A percentile compares a stretch with the other conserved stretches of the same genome.
Conservation (phyloP, 37 sponge, comb jelly and placozoan genomes). For the Diacarnus erythraeanus region DNA sequence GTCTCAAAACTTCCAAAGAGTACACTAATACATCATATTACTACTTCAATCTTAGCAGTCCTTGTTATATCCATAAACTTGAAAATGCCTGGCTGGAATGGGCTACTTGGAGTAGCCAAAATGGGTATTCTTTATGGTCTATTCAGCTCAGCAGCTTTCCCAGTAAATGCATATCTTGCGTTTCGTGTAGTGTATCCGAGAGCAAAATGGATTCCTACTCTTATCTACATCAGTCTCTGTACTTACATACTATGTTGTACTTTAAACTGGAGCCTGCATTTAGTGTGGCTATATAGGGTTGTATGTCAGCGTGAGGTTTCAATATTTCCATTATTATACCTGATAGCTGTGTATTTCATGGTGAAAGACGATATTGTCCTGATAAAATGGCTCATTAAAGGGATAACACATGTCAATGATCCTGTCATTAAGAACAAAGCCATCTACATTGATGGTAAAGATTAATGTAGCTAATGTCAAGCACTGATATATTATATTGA, state of each 20-base stretch:
- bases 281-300: constrained; percentile 50
- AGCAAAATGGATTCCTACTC: constrained; percentile 38
- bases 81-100: constrained; percentile 42
- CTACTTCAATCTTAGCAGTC: constrained; percentile 45
- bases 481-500: too few relatives aligned
- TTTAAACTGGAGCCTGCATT: constrained; percentile 73
- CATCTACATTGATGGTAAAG: too few relatives aligned
- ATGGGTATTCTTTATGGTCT: constrained; percentile 75
- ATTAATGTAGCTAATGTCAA: too few relatives aligned
- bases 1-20: constrained; percentile 80
- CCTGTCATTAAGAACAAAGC: background rate
- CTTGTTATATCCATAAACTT: constrained; percentile 48
- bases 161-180: constrained; percentile 82
- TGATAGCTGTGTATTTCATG: constrained; percentile 16
- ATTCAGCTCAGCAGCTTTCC: constrained; percentile 68
- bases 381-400: constrained; percentile 53
- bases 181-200: constrained; percentile 79
- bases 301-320: constrained; percentile 23
- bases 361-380: constrained; percentile 68
- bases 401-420: constrained; percentile 23
- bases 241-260: constrained; percentile 68
- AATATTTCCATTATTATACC: constrained; percentile 29
- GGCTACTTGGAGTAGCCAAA: constrained; percentile 65
- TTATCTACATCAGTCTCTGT: constrained; percentile 43
- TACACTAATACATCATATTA: constrained; percentile 74